A percentile compares a stretch with the other conserved stretches of the same genome.
phyloP scores from a whole-genome alignment of 2,888 invertebrate genomes.

The Baccha elongata region DNA sequence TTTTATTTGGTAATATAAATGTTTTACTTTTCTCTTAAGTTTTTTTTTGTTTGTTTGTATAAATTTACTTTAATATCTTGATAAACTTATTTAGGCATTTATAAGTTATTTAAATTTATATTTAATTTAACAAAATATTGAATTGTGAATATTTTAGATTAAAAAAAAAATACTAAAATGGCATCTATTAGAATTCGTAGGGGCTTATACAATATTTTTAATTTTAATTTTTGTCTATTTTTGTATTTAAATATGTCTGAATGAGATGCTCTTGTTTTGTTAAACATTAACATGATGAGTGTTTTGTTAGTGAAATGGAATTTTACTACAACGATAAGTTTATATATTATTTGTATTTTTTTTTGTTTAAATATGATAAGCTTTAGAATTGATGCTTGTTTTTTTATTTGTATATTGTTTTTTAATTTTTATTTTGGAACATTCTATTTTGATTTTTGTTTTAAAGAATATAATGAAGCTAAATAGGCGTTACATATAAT shows the following conservation, averaged over 20 bases:
- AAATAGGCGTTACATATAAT: slow-evolving; percentile 44
- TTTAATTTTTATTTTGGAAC: slow-evolving; percentile 48
- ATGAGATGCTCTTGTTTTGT: slow-evolving; percentile 56
- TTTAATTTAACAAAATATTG: slow-evolving; percentile 52
- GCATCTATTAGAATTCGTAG: slow-evolving; percentile 66
- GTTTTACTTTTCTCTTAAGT: slow-evolving; percentile 28
- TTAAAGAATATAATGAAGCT: slow-evolving; percentile 54
- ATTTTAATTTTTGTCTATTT: slow-evolving; percentile 35
- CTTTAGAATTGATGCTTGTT: slow-evolving; percentile 60
- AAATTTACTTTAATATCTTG: slow-evolving; percentile 50
- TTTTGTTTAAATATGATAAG: slow-evolving; percentile 30
- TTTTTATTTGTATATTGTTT: slow-evolving; percentile 36
- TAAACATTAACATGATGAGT: slow-evolving; percentile 48
- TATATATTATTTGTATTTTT: slow-evolving; percentile 39
- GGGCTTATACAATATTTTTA: slow-evolving; percentile 30
- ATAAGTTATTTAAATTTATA: slow-evolving; percentile 39
- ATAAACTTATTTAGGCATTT: slow-evolving; percentile 37
- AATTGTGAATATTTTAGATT: slow-evolving; percentile 39
- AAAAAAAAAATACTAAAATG: slow-evolving; percentile 46
- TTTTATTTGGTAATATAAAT: slow-evolving; percentile 62
- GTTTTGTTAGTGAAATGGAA: slow-evolving; percentile 43
- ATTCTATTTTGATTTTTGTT: slow-evolving; percentile 52
- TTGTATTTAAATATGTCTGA: slow-evolving; percentile 35
- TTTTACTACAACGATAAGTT: slow-evolving; percentile 38
- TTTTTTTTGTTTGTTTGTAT: slow-evolving; percentile 53